phyloP scores from a whole-genome alignment of 2,888 invertebrate genomes.

The Limulus polyphemus region DNA sequence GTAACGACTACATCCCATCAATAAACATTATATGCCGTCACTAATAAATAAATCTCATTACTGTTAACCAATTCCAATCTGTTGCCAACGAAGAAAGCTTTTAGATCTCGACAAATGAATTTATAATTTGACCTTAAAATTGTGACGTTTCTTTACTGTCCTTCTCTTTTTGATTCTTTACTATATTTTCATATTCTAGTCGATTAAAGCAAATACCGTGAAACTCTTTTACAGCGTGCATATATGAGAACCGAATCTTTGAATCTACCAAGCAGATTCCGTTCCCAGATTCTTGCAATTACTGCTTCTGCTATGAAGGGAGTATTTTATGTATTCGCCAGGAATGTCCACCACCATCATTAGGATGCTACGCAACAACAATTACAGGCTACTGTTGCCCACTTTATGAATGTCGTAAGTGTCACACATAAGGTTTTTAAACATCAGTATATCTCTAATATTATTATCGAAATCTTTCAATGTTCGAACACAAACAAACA shows the following conservation, averaged over 20 bases:
- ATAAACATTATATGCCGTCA: too few relatives aligned
- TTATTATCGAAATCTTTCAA: too few relatives aligned
- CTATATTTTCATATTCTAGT: not conserved
- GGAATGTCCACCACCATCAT: constrained; percentile 86
- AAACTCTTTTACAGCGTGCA: constrained; percentile 48
- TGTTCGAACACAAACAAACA: too few relatives aligned
- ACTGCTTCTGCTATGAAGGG: constrained; percentile 92
- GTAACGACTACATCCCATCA: too few relatives aligned
- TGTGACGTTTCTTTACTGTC: too few relatives aligned
- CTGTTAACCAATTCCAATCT: too few relatives aligned
- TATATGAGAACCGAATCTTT: constrained; percentile 82
- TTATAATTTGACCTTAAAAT: too few relatives aligned
- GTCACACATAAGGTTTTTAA: not conserved
- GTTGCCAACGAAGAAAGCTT: too few relatives aligned
- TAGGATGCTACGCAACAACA: constrained; percentile 79
- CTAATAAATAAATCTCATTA: too few relatives aligned
- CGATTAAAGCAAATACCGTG: not conserved
- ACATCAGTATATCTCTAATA: too few relatives aligned
- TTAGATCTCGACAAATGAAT: too few relatives aligned
- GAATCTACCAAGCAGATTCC: constrained; percentile 91
- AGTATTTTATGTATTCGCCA: constrained; percentile 90
- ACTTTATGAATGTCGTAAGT: constrained; percentile 65
- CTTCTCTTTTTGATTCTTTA: not conserved
- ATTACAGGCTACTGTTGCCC: constrained; percentile 91
- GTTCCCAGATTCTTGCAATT: constrained; percentile 85